phyloP scores from a whole-genome alignment of 2,113 vertebrate genomes.

The Elephas maximus region DNA sequence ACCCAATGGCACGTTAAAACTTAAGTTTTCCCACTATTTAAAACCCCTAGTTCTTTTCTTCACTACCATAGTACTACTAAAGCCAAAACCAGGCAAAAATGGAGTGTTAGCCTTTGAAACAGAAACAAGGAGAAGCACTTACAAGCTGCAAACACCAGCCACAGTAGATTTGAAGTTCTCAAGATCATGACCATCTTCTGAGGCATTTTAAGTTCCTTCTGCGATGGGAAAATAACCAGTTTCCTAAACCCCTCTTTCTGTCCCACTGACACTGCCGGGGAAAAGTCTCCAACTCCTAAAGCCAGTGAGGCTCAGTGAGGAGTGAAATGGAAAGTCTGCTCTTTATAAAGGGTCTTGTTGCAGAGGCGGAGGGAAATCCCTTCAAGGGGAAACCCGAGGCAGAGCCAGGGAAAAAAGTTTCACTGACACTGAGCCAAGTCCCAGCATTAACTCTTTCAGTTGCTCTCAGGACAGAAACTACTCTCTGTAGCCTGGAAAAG shows the following conservation, averaged over 20 bases:
- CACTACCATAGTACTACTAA: neutral
- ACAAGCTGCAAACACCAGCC: conserved; percentile 76
- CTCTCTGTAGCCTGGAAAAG: neutral
- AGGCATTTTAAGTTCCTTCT: conserved; percentile 45
- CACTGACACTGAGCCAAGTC: conserved; percentile 75
- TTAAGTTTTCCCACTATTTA: neutral
- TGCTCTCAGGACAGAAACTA: neutral
- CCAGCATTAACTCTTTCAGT: conserved; percentile 79
- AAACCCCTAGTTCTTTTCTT: conserved; percentile 30
- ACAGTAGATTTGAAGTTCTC: conserved; percentile 63
- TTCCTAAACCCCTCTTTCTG: neutral
- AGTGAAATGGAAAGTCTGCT: conserved; percentile 77
- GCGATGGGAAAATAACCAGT: conserved; percentile 29
- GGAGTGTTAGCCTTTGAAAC: conserved; percentile 27
- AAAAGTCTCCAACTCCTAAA: conserved; percentile 43
- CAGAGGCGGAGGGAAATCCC: conserved; percentile 85
- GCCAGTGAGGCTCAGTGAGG: conserved; percentile 59
- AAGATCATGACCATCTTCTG: conserved; percentile 55
- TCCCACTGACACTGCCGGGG: conserved; percentile 43
- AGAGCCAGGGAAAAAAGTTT: conserved; percentile 78
- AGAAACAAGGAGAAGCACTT: conserved; percentile 72
- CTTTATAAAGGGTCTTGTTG: conserved; percentile 82
- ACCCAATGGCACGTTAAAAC: neutral
- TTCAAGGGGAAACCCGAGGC: conserved; percentile 83
- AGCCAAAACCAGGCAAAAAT: conserved; percentile 14